Percentiles rank a stretch among this genome's conserved stretches.
These are phyloP conservation scores for Mugil cephalus DNA, from an alignment of 2,113 vertebrate species.

Conservation along the genomic window DNA sequence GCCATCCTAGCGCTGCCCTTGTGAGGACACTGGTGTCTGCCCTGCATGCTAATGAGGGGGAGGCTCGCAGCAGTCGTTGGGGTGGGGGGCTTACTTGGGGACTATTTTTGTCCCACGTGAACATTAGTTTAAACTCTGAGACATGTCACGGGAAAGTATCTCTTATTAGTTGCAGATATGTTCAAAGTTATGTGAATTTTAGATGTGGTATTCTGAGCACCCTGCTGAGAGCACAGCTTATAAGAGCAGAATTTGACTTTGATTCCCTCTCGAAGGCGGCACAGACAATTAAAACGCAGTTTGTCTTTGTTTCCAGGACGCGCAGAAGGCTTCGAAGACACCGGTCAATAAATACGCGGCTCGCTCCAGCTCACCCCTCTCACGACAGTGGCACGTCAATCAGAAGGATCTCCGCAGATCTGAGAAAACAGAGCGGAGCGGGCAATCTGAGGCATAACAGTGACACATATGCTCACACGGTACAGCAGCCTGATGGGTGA, in stretches of 20 bases:
- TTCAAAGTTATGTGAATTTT: conserved; percentile 26
- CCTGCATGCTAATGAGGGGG: conserved; percentile 69
- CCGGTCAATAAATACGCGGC: conserved; percentile 21
- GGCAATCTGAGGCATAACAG: conserved; percentile 52
- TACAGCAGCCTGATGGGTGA: conserved; percentile 58
- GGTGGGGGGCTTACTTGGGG: neutral
- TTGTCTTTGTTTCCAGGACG: neutral
- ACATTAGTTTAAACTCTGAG: conserved; percentile 33
- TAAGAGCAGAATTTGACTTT: conserved; percentile 17
- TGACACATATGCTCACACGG: conserved; percentile 32
- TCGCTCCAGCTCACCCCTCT: conserved; percentile 24
- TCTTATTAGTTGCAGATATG: conserved; percentile 23
- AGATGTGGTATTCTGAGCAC: conserved; percentile 12
- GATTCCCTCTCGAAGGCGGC: neutral
- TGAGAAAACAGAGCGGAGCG: conserved; percentile 36
- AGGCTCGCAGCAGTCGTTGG: conserved; percentile 27
- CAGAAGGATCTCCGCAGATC: conserved; percentile 51
- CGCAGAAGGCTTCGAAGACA: conserved; percentile 12
- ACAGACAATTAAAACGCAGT: neutral
- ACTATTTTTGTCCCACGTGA: conserved; percentile 6
- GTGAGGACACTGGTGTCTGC: conserved; percentile 66
- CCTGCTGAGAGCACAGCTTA: conserved; percentile 16
- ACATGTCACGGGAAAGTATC: conserved; percentile 37
- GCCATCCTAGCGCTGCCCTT: conserved; percentile 64
- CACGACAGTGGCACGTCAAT: conserved; percentile 47